Conservation (phyloP, 1,140 invertebrate species). For the Platorchestia sp. region DNA sequence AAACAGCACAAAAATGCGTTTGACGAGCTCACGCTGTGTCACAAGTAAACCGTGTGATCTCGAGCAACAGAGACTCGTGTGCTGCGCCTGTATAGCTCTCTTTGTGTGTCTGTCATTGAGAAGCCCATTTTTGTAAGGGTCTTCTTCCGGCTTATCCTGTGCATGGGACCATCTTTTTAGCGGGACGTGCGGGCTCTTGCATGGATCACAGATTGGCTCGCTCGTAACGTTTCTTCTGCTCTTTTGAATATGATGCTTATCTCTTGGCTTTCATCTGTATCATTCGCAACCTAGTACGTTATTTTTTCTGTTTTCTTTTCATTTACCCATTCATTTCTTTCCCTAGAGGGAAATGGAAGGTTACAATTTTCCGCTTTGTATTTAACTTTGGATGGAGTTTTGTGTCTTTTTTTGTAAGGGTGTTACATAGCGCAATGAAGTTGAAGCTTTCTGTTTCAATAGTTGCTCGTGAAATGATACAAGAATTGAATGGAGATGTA, state of each 20-base stretch:
- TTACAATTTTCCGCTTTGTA: neutral
- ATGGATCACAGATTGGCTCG: too few relatives aligned
- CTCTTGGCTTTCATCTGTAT: neutral
- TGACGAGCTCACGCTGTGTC: neutral
- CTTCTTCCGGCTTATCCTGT: slow-evolving; percentile 36
- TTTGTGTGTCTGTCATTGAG: slow-evolving; percentile 5
- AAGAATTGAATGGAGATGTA: neutral
- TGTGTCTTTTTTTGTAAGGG: neutral
- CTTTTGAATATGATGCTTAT: neutral
- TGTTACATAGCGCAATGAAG: neutral
- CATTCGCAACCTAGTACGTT: neutral
- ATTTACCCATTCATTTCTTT: neutral
- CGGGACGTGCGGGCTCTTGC: neutral
- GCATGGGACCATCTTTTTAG: slow-evolving; percentile 17
- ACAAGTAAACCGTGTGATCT: neutral
- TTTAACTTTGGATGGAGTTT: neutral
- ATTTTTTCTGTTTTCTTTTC: neutral
- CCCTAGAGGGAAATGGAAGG: neutral
- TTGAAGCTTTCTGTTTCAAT: neutral
- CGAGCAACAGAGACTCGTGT: neutral
- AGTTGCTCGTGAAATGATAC: neutral
- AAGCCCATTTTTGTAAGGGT: slow-evolving; percentile 44
- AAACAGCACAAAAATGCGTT: neutral
- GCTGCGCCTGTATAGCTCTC: neutral
- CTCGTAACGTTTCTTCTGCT: neutral